Evolutionary conservation across 1,140 invertebrate species (phyloP).

Genomic region (Himalopsyche phryganea): DNA sequence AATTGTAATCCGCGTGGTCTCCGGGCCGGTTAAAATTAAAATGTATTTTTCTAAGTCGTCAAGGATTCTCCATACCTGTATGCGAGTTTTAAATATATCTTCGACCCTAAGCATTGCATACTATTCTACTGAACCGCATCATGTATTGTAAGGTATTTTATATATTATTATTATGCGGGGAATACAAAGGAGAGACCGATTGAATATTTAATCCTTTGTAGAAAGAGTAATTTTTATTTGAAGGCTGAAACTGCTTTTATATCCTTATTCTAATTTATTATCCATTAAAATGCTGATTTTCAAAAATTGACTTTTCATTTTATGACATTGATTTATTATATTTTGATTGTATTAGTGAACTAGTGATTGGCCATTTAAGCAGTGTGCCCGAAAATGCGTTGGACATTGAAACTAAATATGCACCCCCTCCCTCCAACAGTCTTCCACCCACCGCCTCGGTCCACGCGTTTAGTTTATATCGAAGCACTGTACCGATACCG

Average conservation of each 20-base stretch:
- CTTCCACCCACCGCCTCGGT: no score
- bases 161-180: not conserved
- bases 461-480: no score
- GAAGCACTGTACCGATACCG: no score
- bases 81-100: not conserved
- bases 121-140: not conserved
- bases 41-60: not conserved
- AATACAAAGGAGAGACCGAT: not conserved
- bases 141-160: not conserved
- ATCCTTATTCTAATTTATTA: constrained; percentile 3
- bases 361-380: no score
- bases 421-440: no score
- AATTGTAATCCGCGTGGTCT: no score
- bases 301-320: not conserved
- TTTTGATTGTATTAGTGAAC: no score
- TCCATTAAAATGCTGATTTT: constrained; percentile 7
- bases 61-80: no score
- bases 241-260: constrained; percentile 3
- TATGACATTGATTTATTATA: no score
- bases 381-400: no score
- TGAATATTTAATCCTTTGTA: not conserved
- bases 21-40: not conserved
- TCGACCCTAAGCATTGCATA: not conserved
- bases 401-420: no score
- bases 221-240: constrained; percentile 1